Base-by-base conservation (phyloP, 2,113 vertebrate species). In the Calyptommatus sinebrachiatus region DNA sequence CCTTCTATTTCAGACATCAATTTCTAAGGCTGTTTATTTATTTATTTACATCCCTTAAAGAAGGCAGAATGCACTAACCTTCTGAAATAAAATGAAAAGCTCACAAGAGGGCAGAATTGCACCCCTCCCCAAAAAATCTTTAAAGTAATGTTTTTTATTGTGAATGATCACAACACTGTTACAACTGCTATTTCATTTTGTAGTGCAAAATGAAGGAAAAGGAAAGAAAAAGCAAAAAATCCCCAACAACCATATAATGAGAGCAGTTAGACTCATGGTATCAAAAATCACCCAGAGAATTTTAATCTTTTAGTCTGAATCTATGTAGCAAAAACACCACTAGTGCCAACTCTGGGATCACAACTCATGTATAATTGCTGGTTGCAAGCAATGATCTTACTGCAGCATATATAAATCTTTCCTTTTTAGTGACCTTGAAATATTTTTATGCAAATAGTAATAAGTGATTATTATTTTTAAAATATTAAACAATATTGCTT, bases 71-170 rank as follows among this genome's bases (percentile, higher is more conserved):
- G 71, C 28, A 71, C 41, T 61, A 0, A 69, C 60, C 73, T 76
- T 20, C 31, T 9, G 35, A 82, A 71, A 2, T 11, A 4, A 21
- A 80, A 84, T 28, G 16, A 28, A 73, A 57, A 28, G 14, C 14
- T 57, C 53, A 57, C 12, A 50, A 14, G 8, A 50, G 9, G 18
- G 53, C 53, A 57, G 53, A 57, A 57, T 18, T 57, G 2, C 46
- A 21, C 2, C 5, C 22, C 26, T 21, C 69, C 0, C 61, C 62
- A 24, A 67, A 50, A 61, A 31, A 9, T 45, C 0, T 76, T 70
- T 79, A 81, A 82, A 79, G 46, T 73, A 73, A 73, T 28, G 74
- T 68, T 76, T 85, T 28, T 62, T 71, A 46, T 69, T 76, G 0
- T 0, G 82, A 78, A 62, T 35, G 0, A 65, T 76, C 3, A 78